These are phyloP conservation scores for Macrotrachela quadricornifera DNA, from an alignment of 1,140 invertebrate species.

Conservation along the genomic window DNA sequence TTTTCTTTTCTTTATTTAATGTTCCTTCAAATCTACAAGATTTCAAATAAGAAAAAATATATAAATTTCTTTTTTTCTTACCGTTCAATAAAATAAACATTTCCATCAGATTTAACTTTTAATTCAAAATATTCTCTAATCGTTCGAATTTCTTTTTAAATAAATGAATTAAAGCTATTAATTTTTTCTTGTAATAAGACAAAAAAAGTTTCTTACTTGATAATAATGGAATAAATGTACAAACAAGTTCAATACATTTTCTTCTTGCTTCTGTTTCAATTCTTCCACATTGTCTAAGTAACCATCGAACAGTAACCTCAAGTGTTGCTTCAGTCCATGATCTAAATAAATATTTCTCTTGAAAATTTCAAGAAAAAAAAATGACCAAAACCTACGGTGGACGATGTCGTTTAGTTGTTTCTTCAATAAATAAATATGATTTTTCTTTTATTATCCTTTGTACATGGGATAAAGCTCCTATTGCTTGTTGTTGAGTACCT, in stretches of 20 bases:
- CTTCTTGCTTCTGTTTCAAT: constrained; percentile 34
- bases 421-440: constrained; percentile 25
- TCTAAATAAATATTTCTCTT: constrained; percentile 11
- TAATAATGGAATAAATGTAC: neutral
- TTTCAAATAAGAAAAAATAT: neutral
- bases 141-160: constrained; percentile 5
- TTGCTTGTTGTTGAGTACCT: constrained; percentile 34
- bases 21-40: constrained; percentile 13
- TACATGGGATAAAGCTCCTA: constrained; percentile 31
- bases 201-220: no score
- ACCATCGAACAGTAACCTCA: constrained; percentile 36
- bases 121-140: constrained; percentile 11
- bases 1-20: no score
- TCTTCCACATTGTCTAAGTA: constrained; percentile 34
- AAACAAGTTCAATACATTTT: constrained; percentile 37
- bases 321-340: constrained; percentile 29
- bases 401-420: constrained; percentile 8
- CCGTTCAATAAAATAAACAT: constrained; percentile 11
- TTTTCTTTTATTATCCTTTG: constrained; percentile 38
- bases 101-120: neutral
- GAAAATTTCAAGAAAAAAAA: constrained; percentile 1
- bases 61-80: neutral
- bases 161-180: constrained; percentile 17
- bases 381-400: neutral
- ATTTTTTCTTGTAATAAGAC: neutral